Conservation (phyloP, 1,140 invertebrate genomes). For the Rhizoglyphus robini region DNA sequence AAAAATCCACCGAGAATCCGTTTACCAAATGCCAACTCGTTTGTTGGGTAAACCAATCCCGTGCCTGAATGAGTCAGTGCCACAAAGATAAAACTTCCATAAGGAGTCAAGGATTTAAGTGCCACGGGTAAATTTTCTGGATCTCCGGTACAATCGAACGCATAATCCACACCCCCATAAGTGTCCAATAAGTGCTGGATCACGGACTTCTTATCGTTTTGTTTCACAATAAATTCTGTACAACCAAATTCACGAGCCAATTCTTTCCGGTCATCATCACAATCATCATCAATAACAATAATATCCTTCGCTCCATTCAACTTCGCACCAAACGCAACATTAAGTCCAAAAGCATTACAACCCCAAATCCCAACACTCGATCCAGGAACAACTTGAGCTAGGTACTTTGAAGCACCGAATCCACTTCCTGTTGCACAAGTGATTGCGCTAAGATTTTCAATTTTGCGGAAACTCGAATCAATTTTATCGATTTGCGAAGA, state of each 20-base stretch:
- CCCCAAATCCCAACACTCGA: constrained; percentile 79
- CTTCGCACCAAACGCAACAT: constrained; percentile 59
- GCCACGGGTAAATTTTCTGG: not conserved
- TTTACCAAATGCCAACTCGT: constrained; percentile 82
- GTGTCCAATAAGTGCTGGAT: constrained; percentile 77
- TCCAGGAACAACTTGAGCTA: constrained; percentile 68
- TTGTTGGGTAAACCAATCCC: constrained; percentile 61
- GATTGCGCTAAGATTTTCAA: constrained; percentile 45
- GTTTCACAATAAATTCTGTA: constrained; percentile 36
- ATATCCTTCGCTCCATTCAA: constrained; percentile 73
- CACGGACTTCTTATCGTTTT: constrained; percentile 48
- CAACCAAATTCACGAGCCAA: constrained; percentile 39
- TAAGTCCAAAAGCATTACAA: constrained; percentile 85
- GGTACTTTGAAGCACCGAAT: constrained; percentile 82
- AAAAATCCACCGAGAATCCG: constrained; percentile 89
- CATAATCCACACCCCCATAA: constrained; percentile 48
- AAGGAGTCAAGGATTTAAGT: constrained; percentile 39
- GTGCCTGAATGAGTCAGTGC: not conserved
- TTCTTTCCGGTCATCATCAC: too few relatives aligned
- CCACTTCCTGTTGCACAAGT: too few relatives aligned
- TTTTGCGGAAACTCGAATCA: too few relatives aligned
- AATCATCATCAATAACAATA: constrained; percentile 84
- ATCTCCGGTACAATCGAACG: not conserved
- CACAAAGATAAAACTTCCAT: constrained; percentile 44
- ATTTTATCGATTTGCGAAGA: constrained; percentile 80